Conservation (phyloP, 2,888 invertebrate genomes). For the Pimpla rufipes region DNA sequence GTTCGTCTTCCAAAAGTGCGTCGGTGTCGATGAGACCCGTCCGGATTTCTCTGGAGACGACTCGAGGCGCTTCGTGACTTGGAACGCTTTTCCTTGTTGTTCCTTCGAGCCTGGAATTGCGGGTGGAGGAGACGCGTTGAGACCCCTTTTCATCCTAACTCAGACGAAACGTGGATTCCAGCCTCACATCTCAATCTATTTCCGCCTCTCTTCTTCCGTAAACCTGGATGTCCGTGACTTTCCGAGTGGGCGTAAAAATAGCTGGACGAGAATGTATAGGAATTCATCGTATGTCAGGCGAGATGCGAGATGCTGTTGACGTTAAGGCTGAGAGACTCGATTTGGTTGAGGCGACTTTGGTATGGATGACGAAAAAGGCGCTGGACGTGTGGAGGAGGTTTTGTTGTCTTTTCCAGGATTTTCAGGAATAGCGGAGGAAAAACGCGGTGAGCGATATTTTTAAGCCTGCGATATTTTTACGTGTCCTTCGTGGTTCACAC, state of each 20-base stretch:
- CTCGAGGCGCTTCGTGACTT: conserved; percentile 48
- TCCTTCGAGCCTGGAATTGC: conserved; percentile 48
- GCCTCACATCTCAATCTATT: conserved; percentile 59
- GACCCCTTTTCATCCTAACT: conserved; percentile 36
- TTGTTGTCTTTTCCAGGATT: not conserved
- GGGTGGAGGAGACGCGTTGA: conserved; percentile 35
- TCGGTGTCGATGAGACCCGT: conserved; percentile 35
- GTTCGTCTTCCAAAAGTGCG: conserved; percentile 35
- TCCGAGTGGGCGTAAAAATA: conserved; percentile 46
- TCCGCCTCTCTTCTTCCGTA: conserved; percentile 36
- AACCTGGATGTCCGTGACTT: conserved; percentile 48
- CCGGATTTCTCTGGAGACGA: conserved; percentile 41
- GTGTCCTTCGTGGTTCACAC: not conserved
- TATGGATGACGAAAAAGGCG: not conserved
- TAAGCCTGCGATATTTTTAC: not conserved
- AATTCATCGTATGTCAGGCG: conserved; percentile 33
- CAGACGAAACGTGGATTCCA: not conserved
- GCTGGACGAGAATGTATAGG: not conserved
- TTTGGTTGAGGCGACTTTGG: conserved; percentile 1
- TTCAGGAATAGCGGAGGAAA: conserved; percentile 63
- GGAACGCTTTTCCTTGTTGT: conserved; percentile 50
- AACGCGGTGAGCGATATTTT: conserved; percentile 69
- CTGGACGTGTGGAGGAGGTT: no score
- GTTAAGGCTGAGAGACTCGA: no score
- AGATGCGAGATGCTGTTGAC: no score